Base-by-base conservation (phyloP, 1,140 invertebrate genomes). In the Diuraphis noxia region DNA sequence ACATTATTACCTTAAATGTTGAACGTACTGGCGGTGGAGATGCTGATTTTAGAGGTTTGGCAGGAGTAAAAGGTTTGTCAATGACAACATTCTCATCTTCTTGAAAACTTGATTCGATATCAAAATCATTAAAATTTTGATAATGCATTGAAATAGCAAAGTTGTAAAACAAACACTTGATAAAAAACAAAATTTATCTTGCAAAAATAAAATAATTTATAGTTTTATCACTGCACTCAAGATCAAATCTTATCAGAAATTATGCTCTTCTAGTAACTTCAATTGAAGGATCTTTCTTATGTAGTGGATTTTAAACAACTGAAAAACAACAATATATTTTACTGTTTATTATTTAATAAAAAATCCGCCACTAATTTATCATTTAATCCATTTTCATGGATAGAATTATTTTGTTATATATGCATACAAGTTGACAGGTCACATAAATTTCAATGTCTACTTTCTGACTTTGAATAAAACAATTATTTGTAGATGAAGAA, bases 111-210 rank as follows among this genome's bases (percentile, higher is more conserved):
- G 88, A 90, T 49, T 90, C 88, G 36, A 90, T 90, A 23, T 90
- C 88, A 49, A 90, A 90, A 90, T 90, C 88, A 36, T 90, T 90
- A 77, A 90, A 90, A 46, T 90, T 79, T 81, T 90, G 88, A 81
- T 77, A 43, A 90, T 81, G 79, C 88, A 90, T 90, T 77, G 52
- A 46, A 36, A 49, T 36, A 38, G 38, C 87, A 86, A 49, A 52
- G 1, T 87, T 30, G 13, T 87, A 36, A 87, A 87, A 36, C 38
- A 23, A 52, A 56, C 85, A 87, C 85, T 52, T 1, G 13, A 87
- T 49, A 52, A 86, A 87, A 38, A 56, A 87, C 36, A 87, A 25
- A 38, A 86, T n/a, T 34, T 41, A n/a, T n/a, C 30, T 30, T 41
- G 46, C 9, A 49, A 85, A 85, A 49, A 46, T 56, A 40, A 88